phyloP scores from a whole-genome alignment of 2,888 invertebrate species.

The Idaea biselata region DNA sequence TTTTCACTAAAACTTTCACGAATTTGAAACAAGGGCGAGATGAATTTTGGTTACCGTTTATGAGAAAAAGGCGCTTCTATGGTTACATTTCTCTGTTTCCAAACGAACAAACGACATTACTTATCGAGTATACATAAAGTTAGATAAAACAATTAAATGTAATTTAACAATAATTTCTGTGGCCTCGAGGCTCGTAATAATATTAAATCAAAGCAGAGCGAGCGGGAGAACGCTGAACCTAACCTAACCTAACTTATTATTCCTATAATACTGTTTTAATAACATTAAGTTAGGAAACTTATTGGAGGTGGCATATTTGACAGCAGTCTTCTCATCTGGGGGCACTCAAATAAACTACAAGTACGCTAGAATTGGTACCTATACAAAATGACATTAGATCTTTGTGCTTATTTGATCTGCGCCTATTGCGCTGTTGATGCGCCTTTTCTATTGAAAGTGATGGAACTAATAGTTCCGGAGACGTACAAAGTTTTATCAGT shows the following conservation, averaged over 20 bases:
- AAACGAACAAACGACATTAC: slow-evolving; percentile 5
- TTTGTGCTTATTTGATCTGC: no score
- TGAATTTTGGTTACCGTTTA: no score
- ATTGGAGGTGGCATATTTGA: slow-evolving; percentile 8
- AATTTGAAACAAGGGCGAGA: no score
- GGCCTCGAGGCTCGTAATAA: not conserved
- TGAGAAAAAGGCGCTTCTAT: not conserved
- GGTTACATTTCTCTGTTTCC: no score
- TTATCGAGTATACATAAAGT: slow-evolving; percentile 1
- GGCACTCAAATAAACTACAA: no score
- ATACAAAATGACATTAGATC: no score
- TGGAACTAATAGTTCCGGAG: no score
- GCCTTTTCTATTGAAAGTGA: no score
- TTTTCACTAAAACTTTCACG: no score
- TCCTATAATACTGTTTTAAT: slow-evolving; percentile 21
- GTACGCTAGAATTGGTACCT: not conserved
- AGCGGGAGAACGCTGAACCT: slow-evolving; percentile 34
- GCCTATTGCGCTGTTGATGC: no score
- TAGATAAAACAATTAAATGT: slow-evolving; percentile 1
- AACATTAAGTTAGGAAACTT: slow-evolving; percentile 3
- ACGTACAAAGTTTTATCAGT: no score
- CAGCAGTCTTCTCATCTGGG: not conserved
- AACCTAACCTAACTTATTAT: slow-evolving; percentile 17
- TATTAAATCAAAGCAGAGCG: slow-evolving; percentile 49
- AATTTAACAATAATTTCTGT: slow-evolving; percentile 2